A percentile compares a stretch with the other conserved stretches of the same genome.
These are phyloP conservation scores for Achlya flavicornis DNA, from an alignment of 2,888 invertebrate genomes.

Conservation along the genomic window DNA sequence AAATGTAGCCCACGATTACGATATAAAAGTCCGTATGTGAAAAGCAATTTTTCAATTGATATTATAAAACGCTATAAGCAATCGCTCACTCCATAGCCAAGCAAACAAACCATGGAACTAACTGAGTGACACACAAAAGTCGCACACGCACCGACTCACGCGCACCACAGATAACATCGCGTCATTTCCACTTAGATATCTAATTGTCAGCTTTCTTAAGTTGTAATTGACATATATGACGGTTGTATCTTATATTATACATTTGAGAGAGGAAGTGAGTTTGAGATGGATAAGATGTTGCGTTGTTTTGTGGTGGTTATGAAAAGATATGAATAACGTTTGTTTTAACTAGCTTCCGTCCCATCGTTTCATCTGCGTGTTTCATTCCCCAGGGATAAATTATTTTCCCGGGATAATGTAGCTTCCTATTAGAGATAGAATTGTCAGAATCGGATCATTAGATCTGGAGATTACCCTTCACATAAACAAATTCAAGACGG, in stretches of 20 bases:
- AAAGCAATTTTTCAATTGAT: too few relatives aligned
- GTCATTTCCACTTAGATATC: conserved; percentile 54
- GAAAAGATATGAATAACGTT: too few relatives aligned
- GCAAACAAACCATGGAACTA: neutral
- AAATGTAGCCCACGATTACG: too few relatives aligned
- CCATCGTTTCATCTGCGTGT: too few relatives aligned
- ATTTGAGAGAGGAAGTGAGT: neutral
- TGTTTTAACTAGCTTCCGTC: too few relatives aligned
- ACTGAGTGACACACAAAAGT: neutral
- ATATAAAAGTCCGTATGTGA: too few relatives aligned
- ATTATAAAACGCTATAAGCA: neutral
- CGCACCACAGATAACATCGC: conserved; percentile 43
- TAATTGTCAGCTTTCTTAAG: conserved; percentile 41
- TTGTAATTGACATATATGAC: conserved; percentile 33
- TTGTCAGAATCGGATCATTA: too few relatives aligned
- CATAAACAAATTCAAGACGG: too few relatives aligned
- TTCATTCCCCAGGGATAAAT: too few relatives aligned
- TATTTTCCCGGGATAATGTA: too few relatives aligned
- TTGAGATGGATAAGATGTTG: conserved; percentile 14
- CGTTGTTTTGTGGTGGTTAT: neutral
- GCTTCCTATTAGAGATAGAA: too few relatives aligned
- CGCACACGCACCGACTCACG: conserved; percentile 35
- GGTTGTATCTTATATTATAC: conserved; percentile 10
- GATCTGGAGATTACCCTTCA: too few relatives aligned
- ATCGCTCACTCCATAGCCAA: neutral